These are phyloP conservation scores for Urocitellus parryii DNA, from an alignment of 2,113 vertebrate genomes.

Conservation along the genomic window DNA sequence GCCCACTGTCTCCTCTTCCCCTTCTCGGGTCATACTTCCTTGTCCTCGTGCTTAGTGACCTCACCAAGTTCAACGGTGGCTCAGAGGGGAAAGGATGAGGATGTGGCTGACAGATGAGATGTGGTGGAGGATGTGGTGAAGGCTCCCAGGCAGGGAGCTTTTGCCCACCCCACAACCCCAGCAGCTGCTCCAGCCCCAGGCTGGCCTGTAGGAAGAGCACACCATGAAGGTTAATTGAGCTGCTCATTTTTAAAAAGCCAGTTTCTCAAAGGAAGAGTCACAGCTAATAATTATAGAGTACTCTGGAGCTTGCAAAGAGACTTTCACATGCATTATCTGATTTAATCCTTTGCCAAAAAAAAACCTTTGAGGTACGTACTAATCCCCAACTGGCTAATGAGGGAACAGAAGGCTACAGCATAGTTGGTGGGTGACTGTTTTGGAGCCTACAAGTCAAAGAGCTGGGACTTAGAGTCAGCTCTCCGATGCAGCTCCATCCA, in stretches of 20 bases:
- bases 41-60: not conserved
- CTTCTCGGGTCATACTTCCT: not conserved
- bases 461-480: fast-evolving
- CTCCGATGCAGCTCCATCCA: fast-evolving
- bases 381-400: not conserved
- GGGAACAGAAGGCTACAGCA: not conserved
- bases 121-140: not conserved
- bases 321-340: constrained; percentile 57
- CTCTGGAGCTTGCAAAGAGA: not conserved
- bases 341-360: not conserved
- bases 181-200: not conserved
- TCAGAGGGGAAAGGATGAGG: not conserved
- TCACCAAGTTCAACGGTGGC: not conserved
- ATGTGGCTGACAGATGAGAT: fast-evolving
- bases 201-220: not conserved
- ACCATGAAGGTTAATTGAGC: constrained; percentile 4
- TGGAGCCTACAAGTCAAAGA: not conserved
- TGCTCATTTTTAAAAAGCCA: constrained; percentile 47
- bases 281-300: constrained; percentile 59
- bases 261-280: constrained; percentile 61
- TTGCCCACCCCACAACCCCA: not conserved
- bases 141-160: too few relatives aligned
- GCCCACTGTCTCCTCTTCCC: constrained; percentile 62
- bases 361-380: not conserved
- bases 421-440: not conserved